phyloP scores from a whole-genome alignment of 1,140 invertebrate species.

The Pantala flavescens region DNA sequence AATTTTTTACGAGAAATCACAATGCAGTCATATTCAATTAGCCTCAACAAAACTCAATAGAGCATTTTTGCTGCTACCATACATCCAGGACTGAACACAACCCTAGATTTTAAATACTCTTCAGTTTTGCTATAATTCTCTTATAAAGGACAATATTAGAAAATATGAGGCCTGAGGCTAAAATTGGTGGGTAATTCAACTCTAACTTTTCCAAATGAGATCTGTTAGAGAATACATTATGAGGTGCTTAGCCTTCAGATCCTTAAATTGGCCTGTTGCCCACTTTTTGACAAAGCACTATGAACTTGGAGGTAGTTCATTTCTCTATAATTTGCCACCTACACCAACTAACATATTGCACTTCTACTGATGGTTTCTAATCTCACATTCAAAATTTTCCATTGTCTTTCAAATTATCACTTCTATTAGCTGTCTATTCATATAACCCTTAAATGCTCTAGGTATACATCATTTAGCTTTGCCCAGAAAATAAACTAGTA shows the following conservation, averaged over 20 bases:
- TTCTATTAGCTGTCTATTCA: no score
- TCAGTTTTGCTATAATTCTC: neutral
- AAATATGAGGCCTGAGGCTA: conserved; percentile 8
- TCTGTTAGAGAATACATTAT: conserved; percentile 1
- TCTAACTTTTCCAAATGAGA: conserved; percentile 10
- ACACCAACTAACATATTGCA: neutral
- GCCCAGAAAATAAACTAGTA: no score
- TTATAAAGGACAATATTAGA: neutral
- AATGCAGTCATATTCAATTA: conserved; percentile 5
- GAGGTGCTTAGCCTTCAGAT: neutral
- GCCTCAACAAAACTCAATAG: conserved; percentile 9
- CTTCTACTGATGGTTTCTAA: conserved; percentile 3
- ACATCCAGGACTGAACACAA: neutral
- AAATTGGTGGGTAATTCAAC: neutral
- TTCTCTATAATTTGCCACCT: neutral
- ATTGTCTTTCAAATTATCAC: neutral
- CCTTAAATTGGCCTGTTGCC: neutral
- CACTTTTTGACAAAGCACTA: conserved; percentile 3
- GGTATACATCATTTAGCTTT: no score
- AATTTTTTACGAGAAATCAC: neutral
- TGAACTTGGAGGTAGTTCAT: conserved; percentile 1
- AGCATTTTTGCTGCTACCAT: neutral
- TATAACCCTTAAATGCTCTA: no score
- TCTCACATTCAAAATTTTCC: neutral
- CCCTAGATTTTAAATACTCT: neutral